Evolutionary conservation across 2,113 vertebrate genomes (phyloP), one percentile per base, ranked within the genome.

Genomic region (Prietella phreatophila): DNA sequence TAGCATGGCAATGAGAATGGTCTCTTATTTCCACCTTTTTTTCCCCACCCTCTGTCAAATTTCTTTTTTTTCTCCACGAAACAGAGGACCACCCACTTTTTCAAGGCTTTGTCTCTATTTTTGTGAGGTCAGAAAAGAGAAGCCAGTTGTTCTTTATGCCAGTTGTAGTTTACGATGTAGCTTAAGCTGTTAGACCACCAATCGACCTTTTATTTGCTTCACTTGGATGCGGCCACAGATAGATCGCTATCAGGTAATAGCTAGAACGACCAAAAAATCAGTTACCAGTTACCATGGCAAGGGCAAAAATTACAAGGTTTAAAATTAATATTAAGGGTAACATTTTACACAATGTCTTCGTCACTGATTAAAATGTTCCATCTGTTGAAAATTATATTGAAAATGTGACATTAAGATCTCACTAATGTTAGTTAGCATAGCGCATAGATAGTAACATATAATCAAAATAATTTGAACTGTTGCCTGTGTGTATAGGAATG

Each of bases 61-160:
- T 84, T 84, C 27, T 36, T 92, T 85, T 63, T 67, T 92, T 82
- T 85, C 42, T 53, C 65, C 90, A 92, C 91, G 89, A 89, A 47
- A 90, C 17, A 30, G 69, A 47, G 81, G 95, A 95, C 95, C 95
- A 95, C 95, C 95, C 95, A 95, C 92, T 93, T 94, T 91, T 91
- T 92, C 90, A 81, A 93, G 91, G 91, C 92, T 91, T 93, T 93
- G 92, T 90, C 93, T 93, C 93, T 94, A 93, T 94, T 96, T 95
- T 92, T 90, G 93, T 93, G 94, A 92, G 94, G 94, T 95, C 93
- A 93, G 91, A 93, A 93, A 90, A 88, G 92, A 93, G 93, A 93
- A 93, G 91, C 94, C 95, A 95, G 95, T 95, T 95, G 95, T 91
- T 94, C 92, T 95, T 96, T 94, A 95, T 93, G 93, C 39, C 92